phyloP scores from a whole-genome alignment of 2,113 vertebrate species.

The Saccopteryx leptura region DNA sequence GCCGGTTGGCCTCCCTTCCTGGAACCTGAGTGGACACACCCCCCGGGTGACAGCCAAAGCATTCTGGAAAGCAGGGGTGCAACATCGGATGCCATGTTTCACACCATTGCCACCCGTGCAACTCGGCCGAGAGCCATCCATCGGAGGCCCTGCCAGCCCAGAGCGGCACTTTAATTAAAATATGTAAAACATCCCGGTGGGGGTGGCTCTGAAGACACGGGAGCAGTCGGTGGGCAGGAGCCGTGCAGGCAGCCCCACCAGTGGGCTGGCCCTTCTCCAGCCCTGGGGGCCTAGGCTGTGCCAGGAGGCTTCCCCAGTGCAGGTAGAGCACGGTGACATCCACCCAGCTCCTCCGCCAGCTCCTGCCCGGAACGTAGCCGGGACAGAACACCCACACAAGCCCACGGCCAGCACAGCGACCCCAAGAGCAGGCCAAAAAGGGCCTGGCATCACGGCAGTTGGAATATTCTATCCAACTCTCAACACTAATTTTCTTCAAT shows the following conservation, averaged over 20 bases:
- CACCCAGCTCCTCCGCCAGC: background rate
- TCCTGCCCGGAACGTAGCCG: background rate
- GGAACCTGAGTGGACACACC: background rate
- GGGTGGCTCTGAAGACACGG: slow-evolving; percentile 55
- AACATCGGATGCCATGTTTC: fast-evolving
- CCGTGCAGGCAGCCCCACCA: background rate
- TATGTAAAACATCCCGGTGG: slow-evolving; percentile 66
- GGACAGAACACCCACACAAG: background rate
- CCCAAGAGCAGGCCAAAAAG: background rate
- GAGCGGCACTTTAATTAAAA: slow-evolving; percentile 75
- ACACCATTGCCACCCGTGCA: background rate
- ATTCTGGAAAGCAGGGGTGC: background rate
- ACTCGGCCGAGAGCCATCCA: background rate
- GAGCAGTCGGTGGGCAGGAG: background rate
- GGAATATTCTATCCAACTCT: background rate
- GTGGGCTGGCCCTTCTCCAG: slow-evolving; percentile 56
- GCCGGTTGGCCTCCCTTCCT: background rate
- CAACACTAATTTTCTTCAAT: background rate
- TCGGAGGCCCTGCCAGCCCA: slow-evolving; percentile 67
- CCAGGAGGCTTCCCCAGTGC: background rate
- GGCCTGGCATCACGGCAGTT: background rate
- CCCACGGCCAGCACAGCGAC: fast-evolving
- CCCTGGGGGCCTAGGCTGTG: fast-evolving
- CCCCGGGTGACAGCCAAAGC: background rate
- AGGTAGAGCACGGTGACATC: fast-evolving